Evolutionary conservation across 1,140 invertebrate genomes (phyloP).

Genomic region (Drosophila guanche): DNA sequence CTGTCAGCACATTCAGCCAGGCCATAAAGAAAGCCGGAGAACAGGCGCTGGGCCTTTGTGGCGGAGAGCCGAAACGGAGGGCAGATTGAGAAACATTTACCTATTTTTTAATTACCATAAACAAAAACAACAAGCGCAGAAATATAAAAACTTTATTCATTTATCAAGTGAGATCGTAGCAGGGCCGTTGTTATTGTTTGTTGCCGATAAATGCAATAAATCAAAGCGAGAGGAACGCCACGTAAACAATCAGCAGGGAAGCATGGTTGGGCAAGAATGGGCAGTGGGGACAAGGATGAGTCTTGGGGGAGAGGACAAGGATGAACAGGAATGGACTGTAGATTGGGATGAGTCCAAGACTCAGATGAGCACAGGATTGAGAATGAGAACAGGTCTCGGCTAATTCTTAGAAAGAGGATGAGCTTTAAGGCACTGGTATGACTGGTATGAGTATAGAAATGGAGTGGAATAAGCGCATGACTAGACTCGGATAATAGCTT

Average conservation of each 20-base stretch:
- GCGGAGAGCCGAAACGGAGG: neutral
- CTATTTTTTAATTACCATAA: conserved; percentile 74
- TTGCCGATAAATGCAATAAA: conserved; percentile 68
- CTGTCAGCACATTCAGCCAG: conserved; percentile 52
- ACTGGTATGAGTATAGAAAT: too few relatives aligned
- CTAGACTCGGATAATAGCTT: too few relatives aligned
- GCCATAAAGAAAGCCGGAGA: conserved; percentile 47
- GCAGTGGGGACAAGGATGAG: neutral
- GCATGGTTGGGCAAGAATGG: conserved; percentile 28
- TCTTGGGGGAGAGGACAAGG: too few relatives aligned
- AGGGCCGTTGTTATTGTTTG: conserved; percentile 32
- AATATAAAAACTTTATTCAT: conserved; percentile 70
- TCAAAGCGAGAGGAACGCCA: conserved; percentile 51
- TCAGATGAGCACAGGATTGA: conserved; percentile 1
- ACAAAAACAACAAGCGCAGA: conserved; percentile 43
- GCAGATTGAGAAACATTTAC: conserved; percentile 20
- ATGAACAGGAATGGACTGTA: neutral
- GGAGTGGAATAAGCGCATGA: too few relatives aligned
- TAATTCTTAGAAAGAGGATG: too few relatives aligned
- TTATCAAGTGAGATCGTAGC: conserved; percentile 54
- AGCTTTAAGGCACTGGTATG: too few relatives aligned
- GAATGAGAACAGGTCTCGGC: too few relatives aligned
- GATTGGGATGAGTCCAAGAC: too few relatives aligned
- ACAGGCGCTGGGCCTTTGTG: neutral
- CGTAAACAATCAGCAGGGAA: conserved; percentile 59